Percentiles rank a stretch among this genome's conserved stretches.
Conservation (phyloP, 2,888 invertebrate genomes). For the Pyrrhosoma nymphula region DNA sequence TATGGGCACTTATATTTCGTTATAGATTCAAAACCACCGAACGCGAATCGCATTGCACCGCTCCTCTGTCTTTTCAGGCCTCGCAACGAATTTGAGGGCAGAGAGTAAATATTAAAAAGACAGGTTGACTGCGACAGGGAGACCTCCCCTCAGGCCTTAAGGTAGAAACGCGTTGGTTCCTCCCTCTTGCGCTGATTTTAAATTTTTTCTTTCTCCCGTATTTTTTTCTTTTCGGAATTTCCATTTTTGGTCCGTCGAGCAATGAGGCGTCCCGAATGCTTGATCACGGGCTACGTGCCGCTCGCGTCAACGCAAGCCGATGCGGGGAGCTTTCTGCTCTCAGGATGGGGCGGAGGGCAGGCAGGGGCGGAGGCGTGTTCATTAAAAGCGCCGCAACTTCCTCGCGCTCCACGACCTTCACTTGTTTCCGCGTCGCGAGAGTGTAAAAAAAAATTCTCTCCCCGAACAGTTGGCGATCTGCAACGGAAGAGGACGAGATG, state of each 20-base stretch:
- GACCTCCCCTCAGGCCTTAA: too few relatives aligned
- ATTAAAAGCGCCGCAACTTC: not conserved
- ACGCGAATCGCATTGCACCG: too few relatives aligned
- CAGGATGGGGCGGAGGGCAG: too few relatives aligned
- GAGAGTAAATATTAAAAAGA: too few relatives aligned
- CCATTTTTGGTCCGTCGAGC: not conserved
- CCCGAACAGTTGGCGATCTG: not conserved
- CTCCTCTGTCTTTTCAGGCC: too few relatives aligned
- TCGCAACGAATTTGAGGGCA: too few relatives aligned
- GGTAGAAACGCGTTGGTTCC: too few relatives aligned
- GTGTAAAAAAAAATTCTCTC: not conserved
- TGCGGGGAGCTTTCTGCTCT: too few relatives aligned
- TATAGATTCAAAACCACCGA: too few relatives aligned
- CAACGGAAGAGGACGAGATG: not conserved
- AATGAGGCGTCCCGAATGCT: not conserved
- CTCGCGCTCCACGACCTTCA: not conserved
- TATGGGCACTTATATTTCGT: too few relatives aligned
- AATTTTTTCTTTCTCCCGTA: not conserved
- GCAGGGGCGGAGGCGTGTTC: not conserved
- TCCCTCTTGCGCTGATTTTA: not conserved
- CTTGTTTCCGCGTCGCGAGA: not conserved
- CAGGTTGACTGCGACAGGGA: too few relatives aligned
- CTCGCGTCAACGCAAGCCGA: not conserved
- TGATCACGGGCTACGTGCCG: not conserved
- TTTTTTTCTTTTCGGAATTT: not conserved